Percentiles rank a stretch among this genome's conserved stretches.
Evolutionary conservation across 2,888 invertebrate species (phyloP).

Genomic region (Rhabditoides inermis): DNA sequence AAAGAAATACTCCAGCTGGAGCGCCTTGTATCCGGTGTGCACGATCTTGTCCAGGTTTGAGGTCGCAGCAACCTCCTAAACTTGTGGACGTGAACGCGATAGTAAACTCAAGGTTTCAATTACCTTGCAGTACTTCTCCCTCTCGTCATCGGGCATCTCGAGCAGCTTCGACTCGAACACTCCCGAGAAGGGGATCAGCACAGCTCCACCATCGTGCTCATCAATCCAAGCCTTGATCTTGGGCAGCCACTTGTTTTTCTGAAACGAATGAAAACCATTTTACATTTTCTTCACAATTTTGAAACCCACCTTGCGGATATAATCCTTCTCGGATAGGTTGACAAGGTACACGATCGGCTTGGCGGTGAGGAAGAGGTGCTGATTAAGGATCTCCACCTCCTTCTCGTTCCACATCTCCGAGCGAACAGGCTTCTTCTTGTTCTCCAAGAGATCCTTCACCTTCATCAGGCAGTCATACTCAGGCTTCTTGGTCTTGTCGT

Average conservation of each 20-base stretch:
- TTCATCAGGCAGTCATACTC: slow-evolving; percentile 74
- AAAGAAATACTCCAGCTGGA: slow-evolving; percentile 95
- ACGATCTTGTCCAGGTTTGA: slow-evolving; percentile 64
- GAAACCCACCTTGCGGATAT: slow-evolving; percentile 81
- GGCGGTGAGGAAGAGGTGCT: slow-evolving; percentile 87
- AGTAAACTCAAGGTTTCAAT: slow-evolving; percentile 1
- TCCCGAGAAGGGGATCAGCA: slow-evolving; percentile 91
- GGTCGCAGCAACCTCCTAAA: too few relatives aligned
- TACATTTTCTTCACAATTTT: too few relatives aligned
- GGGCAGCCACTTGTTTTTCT: slow-evolving; percentile 61
- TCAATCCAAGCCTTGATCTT: slow-evolving; percentile 99
- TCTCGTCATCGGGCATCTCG: slow-evolving; percentile 73
- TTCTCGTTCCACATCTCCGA: slow-evolving; percentile 61
- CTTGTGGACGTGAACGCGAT: too few relatives aligned
- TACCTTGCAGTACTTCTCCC: slow-evolving; percentile 73
- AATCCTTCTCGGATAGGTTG: slow-evolving; percentile 94
- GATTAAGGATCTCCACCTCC: slow-evolving; percentile 71
- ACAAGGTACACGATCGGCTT: slow-evolving; percentile 95
- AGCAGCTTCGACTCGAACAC: slow-evolving; percentile 75
- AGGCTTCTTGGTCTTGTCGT: slow-evolving; percentile 82
- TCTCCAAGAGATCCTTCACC: slow-evolving; percentile 70
- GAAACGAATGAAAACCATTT: too few relatives aligned
- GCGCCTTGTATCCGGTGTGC: slow-evolving; percentile 86
- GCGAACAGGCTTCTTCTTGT: slow-evolving; percentile 82
- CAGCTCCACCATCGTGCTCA: slow-evolving; percentile 78